Conservation (phyloP, 1,140 invertebrate genomes). For the Apis florea region DNA sequence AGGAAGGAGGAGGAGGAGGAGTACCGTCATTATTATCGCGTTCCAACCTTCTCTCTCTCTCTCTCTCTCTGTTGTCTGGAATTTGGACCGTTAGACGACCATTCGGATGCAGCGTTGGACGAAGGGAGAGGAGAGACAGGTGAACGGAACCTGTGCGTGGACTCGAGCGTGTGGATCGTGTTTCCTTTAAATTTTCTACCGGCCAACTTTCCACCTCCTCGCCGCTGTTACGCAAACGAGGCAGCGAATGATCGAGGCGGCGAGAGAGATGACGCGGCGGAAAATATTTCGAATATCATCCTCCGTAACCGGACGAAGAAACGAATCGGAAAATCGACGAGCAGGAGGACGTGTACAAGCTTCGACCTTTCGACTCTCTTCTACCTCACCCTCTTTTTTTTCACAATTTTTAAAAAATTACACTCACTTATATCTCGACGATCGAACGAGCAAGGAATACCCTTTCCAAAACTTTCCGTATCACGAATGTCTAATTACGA, state of each 20-base stretch:
- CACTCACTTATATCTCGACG: no score
- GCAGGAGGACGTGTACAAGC: no score
- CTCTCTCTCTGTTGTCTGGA: neutral
- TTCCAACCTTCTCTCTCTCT: neutral
- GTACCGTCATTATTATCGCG: neutral
- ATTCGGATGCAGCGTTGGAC: neutral
- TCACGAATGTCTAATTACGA: neutral
- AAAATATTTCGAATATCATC: slow-evolving; percentile 17
- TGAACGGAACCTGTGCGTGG: neutral
- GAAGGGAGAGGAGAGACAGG: neutral
- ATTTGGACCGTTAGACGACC: slow-evolving; percentile 13
- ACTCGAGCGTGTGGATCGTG: neutral
- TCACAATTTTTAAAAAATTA: no score
- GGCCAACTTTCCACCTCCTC: neutral
- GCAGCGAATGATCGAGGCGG: neutral
- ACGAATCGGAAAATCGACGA: neutral
- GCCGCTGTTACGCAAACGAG: slow-evolving; percentile 20
- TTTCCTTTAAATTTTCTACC: neutral
- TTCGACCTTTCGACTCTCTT: no score
- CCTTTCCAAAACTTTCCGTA: no score
- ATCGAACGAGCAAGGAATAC: no score
- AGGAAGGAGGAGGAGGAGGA: neutral
- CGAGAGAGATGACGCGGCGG: neutral
- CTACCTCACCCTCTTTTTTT: no score
- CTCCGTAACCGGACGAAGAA: slow-evolving; percentile 6